Evolutionary conservation across 1,140 invertebrate species (phyloP), one percentile per base, ranked within the genome.

Genomic region (Drosophila santomea): DNA sequence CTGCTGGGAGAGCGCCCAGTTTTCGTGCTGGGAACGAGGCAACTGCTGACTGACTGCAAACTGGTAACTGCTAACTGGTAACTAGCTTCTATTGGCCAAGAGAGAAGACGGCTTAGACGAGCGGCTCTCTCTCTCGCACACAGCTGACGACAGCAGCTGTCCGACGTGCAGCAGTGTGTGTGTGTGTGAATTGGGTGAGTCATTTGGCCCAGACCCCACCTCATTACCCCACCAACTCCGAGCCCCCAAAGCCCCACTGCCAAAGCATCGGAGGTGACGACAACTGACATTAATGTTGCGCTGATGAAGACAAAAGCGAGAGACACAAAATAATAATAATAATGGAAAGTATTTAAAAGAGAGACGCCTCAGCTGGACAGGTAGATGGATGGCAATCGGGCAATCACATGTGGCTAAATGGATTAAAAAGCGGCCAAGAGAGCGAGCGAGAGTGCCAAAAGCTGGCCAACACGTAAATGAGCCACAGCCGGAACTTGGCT

Each of bases 291-390:
- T 88, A 85, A 88, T 86, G 74, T 76, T 60, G 59, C 41, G 61
- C 58, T 86, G 83, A 86, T 88, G 83, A 73, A 83, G 48, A 43
- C 77, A 82, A 88, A 73, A 66, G 72, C 60, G 79, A 79, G 66
- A 88, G 47, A 51, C 55, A 48, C 61, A 66, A 80, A 72, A 74
- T 71, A 71, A 85, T 80, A 80, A 78, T 72, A 77, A 89, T 89
- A 88, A 89, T 89, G 85, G 80, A 89, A 89, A 90, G 84, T 89
- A 88, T 90, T 89, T 79, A 78, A 82, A 76, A 81, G 61, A 61
- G 45, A 74, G 59, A 62, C 20, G 15, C 62, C 51, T 36, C 41
- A 44, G n/a, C 41, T 47, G 41, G 61, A 63, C 61, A 82, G 62
- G 66, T 84, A 75, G 82, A 85, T 80, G 72, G 77, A 79, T 67